Percentiles rank a stretch among this genome's conserved stretches.
Conservation (phyloP, 2,113 vertebrate genomes). For the Delphinus delphis region DNA sequence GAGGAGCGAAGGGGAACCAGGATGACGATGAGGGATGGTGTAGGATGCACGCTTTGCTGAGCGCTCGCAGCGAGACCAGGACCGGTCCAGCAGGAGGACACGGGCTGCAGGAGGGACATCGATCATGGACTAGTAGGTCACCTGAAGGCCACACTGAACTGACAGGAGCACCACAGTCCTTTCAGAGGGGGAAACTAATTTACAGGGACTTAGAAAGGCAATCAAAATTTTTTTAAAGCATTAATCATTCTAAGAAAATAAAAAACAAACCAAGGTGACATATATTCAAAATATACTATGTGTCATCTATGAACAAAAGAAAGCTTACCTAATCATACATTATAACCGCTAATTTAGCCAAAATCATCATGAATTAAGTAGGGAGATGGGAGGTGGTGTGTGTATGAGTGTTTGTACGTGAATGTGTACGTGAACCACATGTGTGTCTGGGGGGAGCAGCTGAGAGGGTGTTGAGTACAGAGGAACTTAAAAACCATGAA, state of each 20-base stretch:
- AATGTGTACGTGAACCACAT: rapidly evolving
- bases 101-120: neutral
- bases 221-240: neutral
- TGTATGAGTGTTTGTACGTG: neutral
- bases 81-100: neutral
- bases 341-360: neutral
- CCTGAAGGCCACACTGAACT: neutral
- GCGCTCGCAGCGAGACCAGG: neutral
- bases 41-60: too few species aligned
- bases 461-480: neutral
- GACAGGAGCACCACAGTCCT: neutral
- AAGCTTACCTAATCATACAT: neutral
- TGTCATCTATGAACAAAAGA: neutral
- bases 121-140: neutral
- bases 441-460: neutral
- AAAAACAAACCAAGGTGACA: neutral
- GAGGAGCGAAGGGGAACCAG: too few species aligned
- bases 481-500: neutral
- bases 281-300: neutral
- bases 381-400: neutral
- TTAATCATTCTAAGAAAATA: neutral
- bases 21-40: neutral
- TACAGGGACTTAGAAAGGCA: neutral
- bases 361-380: neutral
- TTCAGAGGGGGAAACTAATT: neutral